Conservation (phyloP, 2,113 vertebrate genomes). For the Mugil cephalus region DNA sequence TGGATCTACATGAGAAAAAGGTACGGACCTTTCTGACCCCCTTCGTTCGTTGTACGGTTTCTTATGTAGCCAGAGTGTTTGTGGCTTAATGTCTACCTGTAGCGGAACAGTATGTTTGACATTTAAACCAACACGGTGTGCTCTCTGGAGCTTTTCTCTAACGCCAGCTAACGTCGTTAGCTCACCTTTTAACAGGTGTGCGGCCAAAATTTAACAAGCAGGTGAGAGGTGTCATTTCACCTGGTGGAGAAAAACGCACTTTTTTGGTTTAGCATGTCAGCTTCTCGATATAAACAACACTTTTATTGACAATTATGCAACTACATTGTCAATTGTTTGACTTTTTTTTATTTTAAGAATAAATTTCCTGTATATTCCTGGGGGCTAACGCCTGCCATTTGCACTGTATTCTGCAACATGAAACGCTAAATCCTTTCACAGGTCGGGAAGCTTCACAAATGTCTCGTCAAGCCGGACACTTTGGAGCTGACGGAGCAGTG, state of each 20-base stretch:
- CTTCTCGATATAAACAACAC: slow-evolving; percentile 57
- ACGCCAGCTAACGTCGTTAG: slow-evolving; percentile 52
- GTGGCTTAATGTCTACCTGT: slow-evolving; percentile 64
- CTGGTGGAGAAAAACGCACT: slow-evolving; percentile 58
- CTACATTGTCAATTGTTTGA: slow-evolving; percentile 69
- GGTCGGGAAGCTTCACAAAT: slow-evolving; percentile 94
- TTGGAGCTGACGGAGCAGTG: slow-evolving; percentile 92
- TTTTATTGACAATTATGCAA: slow-evolving; percentile 69
- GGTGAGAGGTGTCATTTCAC: slow-evolving; percentile 7
- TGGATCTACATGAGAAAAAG: slow-evolving; percentile 97
- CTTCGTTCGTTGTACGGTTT: slow-evolving; percentile 75
- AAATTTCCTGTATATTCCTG: slow-evolving; percentile 48
- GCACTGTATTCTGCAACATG: slow-evolving; percentile 35
- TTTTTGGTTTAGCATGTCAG: slow-evolving; percentile 79
- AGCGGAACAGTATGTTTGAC: slow-evolving; percentile 69
- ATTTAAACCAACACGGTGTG: slow-evolving; percentile 81
- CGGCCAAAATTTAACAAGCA: slow-evolving; percentile 14
- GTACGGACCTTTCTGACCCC: slow-evolving; percentile 86
- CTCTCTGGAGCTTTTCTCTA: slow-evolving; percentile 33
- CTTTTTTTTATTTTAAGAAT: slow-evolving; percentile 25
- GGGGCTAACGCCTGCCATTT: not conserved
- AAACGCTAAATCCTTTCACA: slow-evolving; percentile 79
- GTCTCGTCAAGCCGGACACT: slow-evolving; percentile 91
- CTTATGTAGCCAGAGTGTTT: slow-evolving; percentile 63
- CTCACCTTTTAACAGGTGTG: slow-evolving; percentile 69